Base-by-base conservation (phyloP, 2,797 vertebrate species). In the Spea hammondii region DNA sequence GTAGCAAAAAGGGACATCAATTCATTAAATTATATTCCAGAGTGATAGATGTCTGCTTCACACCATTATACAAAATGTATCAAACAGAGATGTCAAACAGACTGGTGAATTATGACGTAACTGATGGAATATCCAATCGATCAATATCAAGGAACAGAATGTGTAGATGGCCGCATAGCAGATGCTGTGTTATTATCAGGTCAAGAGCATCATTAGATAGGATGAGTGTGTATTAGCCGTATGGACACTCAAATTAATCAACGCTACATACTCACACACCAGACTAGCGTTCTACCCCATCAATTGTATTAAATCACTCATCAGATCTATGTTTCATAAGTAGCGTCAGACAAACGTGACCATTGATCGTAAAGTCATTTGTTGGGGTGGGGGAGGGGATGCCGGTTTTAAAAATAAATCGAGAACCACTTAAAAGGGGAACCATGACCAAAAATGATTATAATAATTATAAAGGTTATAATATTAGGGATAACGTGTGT, bases 21-120 rank as follows among this genome's bases (percentile, higher is more conserved):
- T 81, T 77, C 44, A 77, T 77, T 73, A 81, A 70, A 81, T 77
- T 67, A 67, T 51, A 67, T 68, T 76, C 12, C 5, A 5, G 65
- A 80, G 48, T 69, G 70, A 77, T 73, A 69, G 74, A 47, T 32
- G 14, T 72, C 74, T 14, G 53, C 77, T 81, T 72, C 64, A 53
- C 62, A 32, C 32, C 74, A 72, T 81, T 81, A 81, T 81, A 72
- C 57, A 49, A 59, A 53, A 71, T 79, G 44, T 51, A 68, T 62
- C 72, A 79, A 69, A 64, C n/a, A 11, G 45, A 72, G 68, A 55
- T 76, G 70, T 66, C 62, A 66, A 17, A 17, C 51, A 73, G 14
- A 5, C 55, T 47, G 48, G 49, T 55, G 44, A 69, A 53, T 45
- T 5, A 9, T 6, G 66, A 72, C n/a, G 11, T 77, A 47, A 55